These are phyloP conservation scores for Thera obeliscata DNA, from an alignment of 2,888 invertebrate genomes.

Conservation along the genomic window DNA sequence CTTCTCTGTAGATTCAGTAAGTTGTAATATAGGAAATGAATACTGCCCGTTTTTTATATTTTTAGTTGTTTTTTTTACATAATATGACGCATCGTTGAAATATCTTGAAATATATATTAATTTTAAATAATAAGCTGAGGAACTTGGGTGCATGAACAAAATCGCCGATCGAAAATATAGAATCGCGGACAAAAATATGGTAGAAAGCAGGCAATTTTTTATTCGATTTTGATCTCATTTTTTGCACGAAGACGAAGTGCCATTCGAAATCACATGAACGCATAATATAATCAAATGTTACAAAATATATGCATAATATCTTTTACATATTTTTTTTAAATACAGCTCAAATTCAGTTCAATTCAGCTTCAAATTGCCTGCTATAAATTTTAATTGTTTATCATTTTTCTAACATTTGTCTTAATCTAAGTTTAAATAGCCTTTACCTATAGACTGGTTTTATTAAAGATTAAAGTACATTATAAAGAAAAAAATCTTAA, in stretches of 20 bases:
- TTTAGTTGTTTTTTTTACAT: conserved; percentile 57
- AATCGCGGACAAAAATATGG: conserved; percentile 63
- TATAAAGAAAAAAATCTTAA: conserved; percentile 70
- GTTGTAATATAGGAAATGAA: conserved; percentile 79
- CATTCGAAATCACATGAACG: conserved; percentile 65
- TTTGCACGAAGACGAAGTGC: conserved; percentile 72
- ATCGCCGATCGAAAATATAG: conserved; percentile 54
- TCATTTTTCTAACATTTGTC: conserved; percentile 71
- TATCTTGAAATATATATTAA: conserved; percentile 37
- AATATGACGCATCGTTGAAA: conserved; percentile 43
- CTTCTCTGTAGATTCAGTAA: conserved; percentile 76
- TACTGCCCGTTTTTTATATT: conserved; percentile 78
- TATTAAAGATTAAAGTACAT: conserved; percentile 79
- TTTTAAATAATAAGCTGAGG: conserved; percentile 54
- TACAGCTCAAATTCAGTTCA: conserved; percentile 32
- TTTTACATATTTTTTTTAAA: conserved; percentile 36
- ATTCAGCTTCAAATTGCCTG: conserved; percentile 70
- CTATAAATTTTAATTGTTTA: conserved; percentile 55
- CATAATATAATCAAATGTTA: conserved; percentile 61
- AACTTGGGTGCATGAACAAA: conserved; percentile 69
- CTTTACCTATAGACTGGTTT: conserved; percentile 84
- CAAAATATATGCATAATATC: conserved; percentile 69
- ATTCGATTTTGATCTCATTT: conserved; percentile 71
- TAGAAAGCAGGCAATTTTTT: conserved; percentile 76
- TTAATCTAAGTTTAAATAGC: conserved; percentile 81